Percentiles rank a stretch among this genome's conserved stretches.
Conservation (phyloP, 2,888 invertebrate species). For the Anorthoa munda region DNA sequence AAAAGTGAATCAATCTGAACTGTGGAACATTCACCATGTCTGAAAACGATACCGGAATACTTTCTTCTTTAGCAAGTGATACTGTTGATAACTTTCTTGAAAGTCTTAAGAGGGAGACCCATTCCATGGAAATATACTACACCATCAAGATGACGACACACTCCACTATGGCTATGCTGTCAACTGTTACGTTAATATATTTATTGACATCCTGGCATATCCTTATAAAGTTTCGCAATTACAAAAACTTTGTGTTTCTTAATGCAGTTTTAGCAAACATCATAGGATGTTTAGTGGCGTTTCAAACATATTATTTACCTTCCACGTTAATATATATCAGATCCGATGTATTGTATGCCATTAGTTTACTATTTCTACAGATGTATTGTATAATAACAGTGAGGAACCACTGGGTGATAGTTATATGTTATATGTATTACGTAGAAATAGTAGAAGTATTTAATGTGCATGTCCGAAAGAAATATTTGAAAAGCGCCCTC, state of each 20-base stretch:
- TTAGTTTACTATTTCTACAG: not conserved
- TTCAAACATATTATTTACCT: not conserved
- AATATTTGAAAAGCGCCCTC: conserved; percentile 8
- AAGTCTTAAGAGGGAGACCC: not conserved
- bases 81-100: not conserved
- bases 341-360: not conserved
- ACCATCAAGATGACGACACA: not conserved
- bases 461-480: not conserved
- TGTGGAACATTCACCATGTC: not conserved
- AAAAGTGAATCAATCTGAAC: no score
- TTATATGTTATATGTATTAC: conserved; percentile 10
- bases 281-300: not conserved
- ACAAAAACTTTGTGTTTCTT: conserved; percentile 12
- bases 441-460: conserved; percentile 24
- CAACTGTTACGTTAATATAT: not conserved
- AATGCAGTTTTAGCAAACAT: conserved; percentile 10
- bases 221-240: not conserved
- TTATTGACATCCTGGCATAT: conserved; percentile 6
- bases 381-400: not conserved
- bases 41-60: not conserved
- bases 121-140: not conserved
- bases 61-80: conserved; percentile 1
- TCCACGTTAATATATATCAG: not conserved
- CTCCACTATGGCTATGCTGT: not conserved
- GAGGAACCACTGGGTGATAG: not conserved